phyloP scores from a whole-genome alignment of 2,797 vertebrate genomes.

The Lepilemur septentrionalis region DNA sequence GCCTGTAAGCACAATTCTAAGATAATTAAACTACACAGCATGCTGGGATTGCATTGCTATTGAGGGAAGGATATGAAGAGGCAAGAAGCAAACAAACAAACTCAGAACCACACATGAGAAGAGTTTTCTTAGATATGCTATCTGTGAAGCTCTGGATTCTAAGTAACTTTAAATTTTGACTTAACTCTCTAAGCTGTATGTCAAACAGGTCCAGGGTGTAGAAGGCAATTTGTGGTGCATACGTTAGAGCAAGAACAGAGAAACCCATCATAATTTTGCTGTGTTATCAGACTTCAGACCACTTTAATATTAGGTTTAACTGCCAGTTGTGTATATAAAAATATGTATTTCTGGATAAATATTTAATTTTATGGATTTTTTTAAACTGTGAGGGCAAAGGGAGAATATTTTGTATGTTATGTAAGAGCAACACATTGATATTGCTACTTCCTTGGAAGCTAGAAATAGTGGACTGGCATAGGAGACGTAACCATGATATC shows the following conservation, averaged over 20 bases:
- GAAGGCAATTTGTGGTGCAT: background rate
- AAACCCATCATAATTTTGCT: background rate
- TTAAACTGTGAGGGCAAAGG: background rate
- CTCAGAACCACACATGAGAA: background rate
- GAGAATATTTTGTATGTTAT: background rate
- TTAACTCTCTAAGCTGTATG: background rate
- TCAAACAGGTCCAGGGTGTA: background rate
- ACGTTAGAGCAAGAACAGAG: background rate
- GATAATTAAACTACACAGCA: background rate
- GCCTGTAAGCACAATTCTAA: background rate
- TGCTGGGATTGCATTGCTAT: background rate
- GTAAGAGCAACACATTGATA: background rate
- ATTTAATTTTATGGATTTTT: background rate
- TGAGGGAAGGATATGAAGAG: background rate
- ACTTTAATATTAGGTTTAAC: background rate
- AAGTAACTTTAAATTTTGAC: background rate
- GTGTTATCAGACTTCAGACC: background rate
- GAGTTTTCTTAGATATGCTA: background rate
- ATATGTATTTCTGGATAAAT: background rate
- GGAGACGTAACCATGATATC: background rate
- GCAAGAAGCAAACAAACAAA: background rate
- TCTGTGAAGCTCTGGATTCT: background rate
- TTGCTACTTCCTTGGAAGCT: background rate
- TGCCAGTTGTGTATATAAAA: background rate
- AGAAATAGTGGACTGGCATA: background rate